A percentile compares a stretch with the other conserved stretches of the same genome.
phyloP scores from a whole-genome alignment of 2,113 vertebrate species.

The Cynopterus brachyotis region DNA sequence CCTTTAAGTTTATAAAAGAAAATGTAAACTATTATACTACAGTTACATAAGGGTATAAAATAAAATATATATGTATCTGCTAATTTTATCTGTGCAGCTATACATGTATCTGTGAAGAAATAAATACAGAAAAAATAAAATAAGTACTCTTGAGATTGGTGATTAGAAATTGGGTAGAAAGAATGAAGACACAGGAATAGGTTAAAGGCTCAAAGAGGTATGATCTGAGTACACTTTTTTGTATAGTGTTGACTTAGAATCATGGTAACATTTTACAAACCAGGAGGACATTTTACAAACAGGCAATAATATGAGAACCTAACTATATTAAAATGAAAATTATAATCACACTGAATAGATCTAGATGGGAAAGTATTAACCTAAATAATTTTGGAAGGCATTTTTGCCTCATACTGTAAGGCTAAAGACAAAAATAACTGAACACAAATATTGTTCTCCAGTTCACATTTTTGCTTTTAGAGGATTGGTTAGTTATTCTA shows the following conservation, averaged over 20 bases:
- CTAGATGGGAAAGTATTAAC: not conserved
- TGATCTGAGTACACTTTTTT: not conserved
- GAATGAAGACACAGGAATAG: not conserved
- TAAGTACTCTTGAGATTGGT: not conserved
- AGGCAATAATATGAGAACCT: not conserved
- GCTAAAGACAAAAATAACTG: not conserved
- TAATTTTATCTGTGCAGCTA: not conserved
- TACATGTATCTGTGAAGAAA: not conserved
- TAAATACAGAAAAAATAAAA: not conserved
- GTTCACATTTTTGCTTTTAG: not conserved
- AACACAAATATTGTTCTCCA: not conserved
- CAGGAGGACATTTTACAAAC: not conserved
- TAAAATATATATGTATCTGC: not conserved
- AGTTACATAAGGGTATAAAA: not conserved
- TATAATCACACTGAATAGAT: not conserved
- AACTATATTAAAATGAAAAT: not conserved
- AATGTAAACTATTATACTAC: not conserved
- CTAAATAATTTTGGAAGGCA: not conserved
- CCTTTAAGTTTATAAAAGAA: slow-evolving; percentile 10
- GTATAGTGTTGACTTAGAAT: not conserved
- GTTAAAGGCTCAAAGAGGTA: not conserved
- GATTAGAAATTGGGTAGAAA: not conserved
- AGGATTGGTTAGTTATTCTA: not conserved
- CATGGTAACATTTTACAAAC: not conserved
- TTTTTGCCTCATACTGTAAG: not conserved